These are phyloP conservation scores for Atta cephalotes DNA, from an alignment of 1,140 invertebrate species.

Conservation along the genomic window DNA sequence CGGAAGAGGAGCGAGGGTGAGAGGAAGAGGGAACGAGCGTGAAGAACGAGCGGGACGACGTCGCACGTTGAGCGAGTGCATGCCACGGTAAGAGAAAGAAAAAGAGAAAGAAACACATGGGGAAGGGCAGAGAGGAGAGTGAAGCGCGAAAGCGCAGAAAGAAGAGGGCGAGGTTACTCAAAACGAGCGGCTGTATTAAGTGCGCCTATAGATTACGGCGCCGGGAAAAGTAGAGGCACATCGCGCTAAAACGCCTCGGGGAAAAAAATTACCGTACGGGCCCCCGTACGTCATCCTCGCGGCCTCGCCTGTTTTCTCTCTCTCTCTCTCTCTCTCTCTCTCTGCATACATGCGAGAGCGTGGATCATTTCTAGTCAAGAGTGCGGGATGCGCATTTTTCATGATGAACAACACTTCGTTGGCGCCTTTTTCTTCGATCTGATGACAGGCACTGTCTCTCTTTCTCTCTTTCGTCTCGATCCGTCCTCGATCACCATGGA, in stretches of 20 bases:
- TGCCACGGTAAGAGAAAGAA: constrained; percentile 41
- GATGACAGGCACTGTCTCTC: neutral
- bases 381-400: constrained; percentile 40
- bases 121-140: constrained; percentile 15
- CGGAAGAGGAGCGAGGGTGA: constrained; percentile 25
- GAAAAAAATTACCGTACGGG: constrained; percentile 79
- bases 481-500: neutral
- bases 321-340: too few relatives aligned
- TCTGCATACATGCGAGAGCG: neutral
- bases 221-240: constrained; percentile 76
- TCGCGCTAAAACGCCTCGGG: constrained; percentile 80
- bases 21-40: constrained; percentile 44
- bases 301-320: constrained; percentile 14
- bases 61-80: constrained; percentile 55
- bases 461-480: neutral
- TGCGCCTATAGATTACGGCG: constrained; percentile 85
- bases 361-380: neutral
- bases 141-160: constrained; percentile 18
- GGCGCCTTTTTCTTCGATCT: constrained; percentile 53
- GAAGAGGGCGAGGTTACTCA: constrained; percentile 73
- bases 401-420: constrained; percentile 39
- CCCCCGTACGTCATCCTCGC: constrained; percentile 77
- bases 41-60: constrained; percentile 45
- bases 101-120: constrained; percentile 30
- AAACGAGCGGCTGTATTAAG: constrained; percentile 85